Evolutionary conservation across 2,888 invertebrate genomes (phyloP).

Genomic region (Ormyrus rosae): DNA sequence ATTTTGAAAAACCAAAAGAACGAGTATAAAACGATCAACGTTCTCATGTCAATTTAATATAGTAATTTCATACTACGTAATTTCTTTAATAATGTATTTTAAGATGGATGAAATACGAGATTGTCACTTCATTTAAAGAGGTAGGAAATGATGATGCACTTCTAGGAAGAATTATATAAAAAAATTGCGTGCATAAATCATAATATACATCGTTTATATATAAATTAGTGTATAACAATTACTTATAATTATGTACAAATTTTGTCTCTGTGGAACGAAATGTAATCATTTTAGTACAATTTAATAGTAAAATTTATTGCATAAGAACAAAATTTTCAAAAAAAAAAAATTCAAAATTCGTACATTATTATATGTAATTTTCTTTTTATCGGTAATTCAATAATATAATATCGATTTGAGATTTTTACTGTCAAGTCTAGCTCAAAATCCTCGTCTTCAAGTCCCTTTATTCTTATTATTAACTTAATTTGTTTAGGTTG

Average conservation of each 20-base stretch:
- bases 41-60: slow-evolving; percentile 42
- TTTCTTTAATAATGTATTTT: slow-evolving; percentile 40
- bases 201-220: slow-evolving; percentile 22
- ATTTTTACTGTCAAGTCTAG: slow-evolving; percentile 36
- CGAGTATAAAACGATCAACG: slow-evolving; percentile 28
- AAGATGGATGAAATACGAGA: slow-evolving; percentile 33
- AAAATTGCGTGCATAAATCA: slow-evolving; percentile 19
- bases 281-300: slow-evolving; percentile 21
- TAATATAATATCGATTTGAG: neutral
- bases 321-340: slow-evolving; percentile 14
- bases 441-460: slow-evolving; percentile 9
- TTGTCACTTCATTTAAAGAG: slow-evolving; percentile 39
- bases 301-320: slow-evolving; percentile 19
- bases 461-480: slow-evolving; percentile 3
- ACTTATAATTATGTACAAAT: slow-evolving; percentile 29
- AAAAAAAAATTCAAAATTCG: slow-evolving; percentile 12
- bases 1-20: slow-evolving; percentile 14
- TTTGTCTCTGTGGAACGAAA: slow-evolving; percentile 1
- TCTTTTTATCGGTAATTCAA: slow-evolving; percentile 2
- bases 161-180: slow-evolving; percentile 13
- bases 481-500: neutral
- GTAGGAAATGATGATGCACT: slow-evolving; percentile 32
- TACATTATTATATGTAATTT: slow-evolving; percentile 29
- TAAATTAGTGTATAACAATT: slow-evolving; percentile 8
- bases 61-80: slow-evolving; percentile 22